phyloP scores from a whole-genome alignment of 2,797 vertebrate species.

The Bovichtus diacanthus region DNA sequence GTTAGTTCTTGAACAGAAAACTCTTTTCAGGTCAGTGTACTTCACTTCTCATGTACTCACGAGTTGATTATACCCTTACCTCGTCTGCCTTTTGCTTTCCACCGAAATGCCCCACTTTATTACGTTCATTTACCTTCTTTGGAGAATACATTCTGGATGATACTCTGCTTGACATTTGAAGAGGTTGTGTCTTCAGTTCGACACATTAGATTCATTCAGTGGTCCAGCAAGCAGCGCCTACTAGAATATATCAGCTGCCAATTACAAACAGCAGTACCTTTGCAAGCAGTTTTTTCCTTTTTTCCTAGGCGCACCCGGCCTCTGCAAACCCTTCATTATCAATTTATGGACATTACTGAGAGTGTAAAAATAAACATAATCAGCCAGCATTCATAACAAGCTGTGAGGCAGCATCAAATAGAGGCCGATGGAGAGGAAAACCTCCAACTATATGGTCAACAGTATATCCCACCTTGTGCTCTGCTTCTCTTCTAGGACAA shows the following conservation, averaged over 20 bases:
- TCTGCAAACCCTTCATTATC: neutral
- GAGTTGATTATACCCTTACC: constrained; percentile 31
- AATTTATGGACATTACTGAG: constrained; percentile 22
- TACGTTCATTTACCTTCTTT: constrained; percentile 26
- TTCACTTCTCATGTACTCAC: constrained; percentile 22
- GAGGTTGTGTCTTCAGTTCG: neutral
- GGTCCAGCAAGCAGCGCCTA: neutral
- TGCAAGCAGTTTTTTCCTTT: neutral
- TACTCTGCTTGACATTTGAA: constrained; percentile 12
- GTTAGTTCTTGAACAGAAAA: constrained; percentile 27
- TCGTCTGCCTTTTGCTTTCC: constrained; percentile 8
- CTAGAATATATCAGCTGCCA: neutral
- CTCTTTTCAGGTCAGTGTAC: constrained; percentile 15
- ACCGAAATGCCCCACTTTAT: constrained; percentile 5
- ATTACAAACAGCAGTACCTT: neutral
- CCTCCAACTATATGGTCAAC: neutral
- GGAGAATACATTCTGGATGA: neutral
- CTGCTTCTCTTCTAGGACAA: neutral
- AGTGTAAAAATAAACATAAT: neutral
- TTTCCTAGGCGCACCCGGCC: neutral
- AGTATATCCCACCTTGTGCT: neutral
- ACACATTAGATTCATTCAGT: constrained; percentile 2
- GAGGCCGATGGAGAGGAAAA: constrained; percentile 2
- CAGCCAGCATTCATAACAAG: constrained; percentile 1
- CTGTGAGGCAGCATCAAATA: constrained; percentile 4